phyloP scores from a whole-genome alignment of 2,797 vertebrate species.

The Orestias chungarensis region DNA sequence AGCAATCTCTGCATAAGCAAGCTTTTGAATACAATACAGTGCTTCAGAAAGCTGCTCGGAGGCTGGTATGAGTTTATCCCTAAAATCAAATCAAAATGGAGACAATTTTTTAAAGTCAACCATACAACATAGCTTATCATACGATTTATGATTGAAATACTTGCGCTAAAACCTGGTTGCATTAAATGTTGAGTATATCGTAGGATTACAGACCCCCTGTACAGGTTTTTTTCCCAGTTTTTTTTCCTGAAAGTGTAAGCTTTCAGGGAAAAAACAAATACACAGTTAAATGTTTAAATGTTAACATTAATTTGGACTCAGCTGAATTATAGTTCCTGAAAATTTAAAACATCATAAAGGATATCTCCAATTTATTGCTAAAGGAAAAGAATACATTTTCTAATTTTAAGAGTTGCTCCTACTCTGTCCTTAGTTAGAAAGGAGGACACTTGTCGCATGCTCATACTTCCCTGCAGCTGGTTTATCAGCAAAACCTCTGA shows the following conservation, averaged over 20 bases:
- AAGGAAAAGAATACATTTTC: conserved; percentile 25
- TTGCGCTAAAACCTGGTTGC: conserved; percentile 52
- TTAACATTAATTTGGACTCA: neutral
- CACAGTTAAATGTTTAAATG: neutral
- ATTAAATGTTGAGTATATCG: conserved; percentile 58
- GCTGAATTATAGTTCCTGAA: neutral
- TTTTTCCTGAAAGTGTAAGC: no score
- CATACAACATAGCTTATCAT: neutral
- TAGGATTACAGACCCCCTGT: conserved; percentile 37
- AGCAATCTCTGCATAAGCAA: conserved; percentile 12
- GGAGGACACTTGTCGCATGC: conserved; percentile 56
- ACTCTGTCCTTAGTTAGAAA: conserved; percentile 39
- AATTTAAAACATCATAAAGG: neutral
- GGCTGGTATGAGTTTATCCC: conserved; percentile 4
- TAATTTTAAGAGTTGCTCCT: conserved; percentile 26
- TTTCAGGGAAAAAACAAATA: neutral
- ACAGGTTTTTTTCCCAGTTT: no score
- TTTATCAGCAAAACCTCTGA: conserved; percentile 59
- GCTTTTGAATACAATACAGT: neutral
- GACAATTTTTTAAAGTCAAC: conserved; percentile 3
- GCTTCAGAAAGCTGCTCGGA: conserved; percentile 7
- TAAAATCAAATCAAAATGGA: conserved; percentile 16
- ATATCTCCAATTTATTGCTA: conserved; percentile 18
- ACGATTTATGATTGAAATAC: conserved; percentile 46
- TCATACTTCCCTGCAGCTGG: conserved; percentile 54